Base-by-base conservation (phyloP, 2,888 invertebrate genomes). In the Trissonchulus latispiculum region DNA sequence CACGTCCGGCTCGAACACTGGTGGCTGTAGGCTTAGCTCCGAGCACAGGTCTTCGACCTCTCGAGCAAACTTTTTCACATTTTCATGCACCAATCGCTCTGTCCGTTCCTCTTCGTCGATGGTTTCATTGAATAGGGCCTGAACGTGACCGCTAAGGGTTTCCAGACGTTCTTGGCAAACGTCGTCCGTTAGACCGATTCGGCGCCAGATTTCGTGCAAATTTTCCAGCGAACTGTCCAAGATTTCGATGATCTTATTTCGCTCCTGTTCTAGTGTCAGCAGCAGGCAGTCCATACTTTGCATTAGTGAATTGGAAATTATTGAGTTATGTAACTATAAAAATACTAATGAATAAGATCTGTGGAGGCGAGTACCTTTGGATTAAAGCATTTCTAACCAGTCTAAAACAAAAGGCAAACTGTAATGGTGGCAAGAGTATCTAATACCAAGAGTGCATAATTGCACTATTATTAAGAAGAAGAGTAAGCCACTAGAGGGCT, bases 141-240 rank as follows among this genome's bases (percentile, higher is more conserved):
- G 69, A 36, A 28, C n/a, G 36, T 36, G 31, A n/a, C 35, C 33
- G 3, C n/a, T 33, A 32, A 68, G n/a, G n/a, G 69, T 68, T 33
- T 68, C 69, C 69, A 68, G n/a, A 3, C 69, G 69, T 36, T 68
- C 69, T 68, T 68, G 69, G 28, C 69, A n/a, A n/a, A 68, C 69
- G 36, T 68, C 69, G n/a, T 68, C 69, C n/a, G 36, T 68, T n/a
- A 68, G 36, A 31, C 69, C 69, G 33, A 68, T 36, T 2, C 69
- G 69, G 3, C 3, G 8, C 69, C 69, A 68, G 8, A 68, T 68
- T 33, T 68, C 69, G 32, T 32, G 33, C 28, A 68, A n/a, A 36
- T 68, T 68, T 8, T 36, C 69, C 3, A 68, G n/a, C 33, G n/a
- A 31, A n/a, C 36, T 36, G 28, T 68, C 69, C 33, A 68, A 36